These are phyloP conservation scores for Tragelaphus strepsiceros DNA, from an alignment of 2,113 vertebrate genomes.

Conservation along the genomic window DNA sequence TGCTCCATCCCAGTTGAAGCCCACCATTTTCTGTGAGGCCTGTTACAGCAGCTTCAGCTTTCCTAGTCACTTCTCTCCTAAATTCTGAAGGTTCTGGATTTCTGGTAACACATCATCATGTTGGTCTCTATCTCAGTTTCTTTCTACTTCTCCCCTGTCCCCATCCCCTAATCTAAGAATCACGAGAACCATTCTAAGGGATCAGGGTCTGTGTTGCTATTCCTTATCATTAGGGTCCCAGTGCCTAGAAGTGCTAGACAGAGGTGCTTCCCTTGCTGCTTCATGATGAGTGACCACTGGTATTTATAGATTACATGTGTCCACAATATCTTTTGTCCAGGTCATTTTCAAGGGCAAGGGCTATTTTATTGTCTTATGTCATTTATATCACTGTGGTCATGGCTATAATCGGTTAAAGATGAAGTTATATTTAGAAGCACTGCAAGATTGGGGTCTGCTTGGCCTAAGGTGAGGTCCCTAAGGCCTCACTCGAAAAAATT, in stretches of 20 bases:
- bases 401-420: not conserved
- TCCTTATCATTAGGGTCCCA: not conserved
- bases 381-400: not conserved
- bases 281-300: not conserved
- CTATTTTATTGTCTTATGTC: not conserved
- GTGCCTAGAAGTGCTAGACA: not conserved
- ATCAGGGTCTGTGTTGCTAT: too few species aligned
- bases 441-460: not conserved
- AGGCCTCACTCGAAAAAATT: not conserved
- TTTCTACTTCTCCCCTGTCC: not conserved
- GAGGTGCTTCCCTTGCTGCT: not conserved
- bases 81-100: not conserved
- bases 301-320: not conserved
- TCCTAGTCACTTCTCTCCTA: not conserved
- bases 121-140: not conserved
- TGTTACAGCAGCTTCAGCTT: not conserved
- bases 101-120: not conserved
- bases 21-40: not conserved
- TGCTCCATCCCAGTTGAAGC: not conserved
- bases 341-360: not conserved
- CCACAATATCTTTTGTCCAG: not conserved
- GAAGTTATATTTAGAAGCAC: not conserved
- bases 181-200: not conserved
- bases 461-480: not conserved
- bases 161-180: not conserved